Conservation (phyloP, 2,113 vertebrate genomes). For the Indicator maculatus region DNA sequence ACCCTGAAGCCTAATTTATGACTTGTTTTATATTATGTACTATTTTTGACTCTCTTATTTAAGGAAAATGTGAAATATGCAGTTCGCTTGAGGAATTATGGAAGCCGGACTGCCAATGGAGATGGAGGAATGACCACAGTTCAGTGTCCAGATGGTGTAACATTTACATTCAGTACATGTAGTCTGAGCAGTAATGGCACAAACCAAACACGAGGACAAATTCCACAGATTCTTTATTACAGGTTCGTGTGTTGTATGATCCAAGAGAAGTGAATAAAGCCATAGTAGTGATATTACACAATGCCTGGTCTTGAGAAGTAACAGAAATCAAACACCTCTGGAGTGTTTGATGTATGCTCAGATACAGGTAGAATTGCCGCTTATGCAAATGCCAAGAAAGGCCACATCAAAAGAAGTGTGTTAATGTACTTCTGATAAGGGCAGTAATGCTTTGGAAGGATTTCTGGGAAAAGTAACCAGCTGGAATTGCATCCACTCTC, state of each 20-base stretch:
- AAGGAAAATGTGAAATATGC: conserved; percentile 97
- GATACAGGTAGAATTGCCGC: not conserved
- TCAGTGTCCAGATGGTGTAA: conserved; percentile 93
- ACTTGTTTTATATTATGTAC: not conserved
- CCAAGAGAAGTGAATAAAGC: not conserved
- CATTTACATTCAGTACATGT: conserved; percentile 95
- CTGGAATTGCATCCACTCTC: not conserved
- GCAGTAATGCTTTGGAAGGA: not conserved
- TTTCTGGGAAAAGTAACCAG: not conserved
- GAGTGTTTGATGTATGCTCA: not conserved
- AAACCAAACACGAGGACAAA: conserved; percentile 96
- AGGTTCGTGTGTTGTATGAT: conserved; percentile 75
- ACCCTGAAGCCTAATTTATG: not conserved
- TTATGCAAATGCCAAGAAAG: not conserved
- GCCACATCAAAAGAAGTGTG: not conserved
- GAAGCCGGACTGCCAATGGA: conserved; percentile 97
- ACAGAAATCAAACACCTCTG: not conserved
- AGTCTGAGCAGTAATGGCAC: conserved; percentile 99
- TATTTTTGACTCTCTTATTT: not conserved
- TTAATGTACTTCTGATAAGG: not conserved
- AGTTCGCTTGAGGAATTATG: conserved; percentile 95
- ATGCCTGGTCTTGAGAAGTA: not conserved
- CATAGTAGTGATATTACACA: rapidly evolving
- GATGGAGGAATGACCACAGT: conserved; percentile 98
- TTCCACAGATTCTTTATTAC: conserved; percentile 98